Conservation (phyloP, 2,113 vertebrate genomes). For the Gambusia affinis region DNA sequence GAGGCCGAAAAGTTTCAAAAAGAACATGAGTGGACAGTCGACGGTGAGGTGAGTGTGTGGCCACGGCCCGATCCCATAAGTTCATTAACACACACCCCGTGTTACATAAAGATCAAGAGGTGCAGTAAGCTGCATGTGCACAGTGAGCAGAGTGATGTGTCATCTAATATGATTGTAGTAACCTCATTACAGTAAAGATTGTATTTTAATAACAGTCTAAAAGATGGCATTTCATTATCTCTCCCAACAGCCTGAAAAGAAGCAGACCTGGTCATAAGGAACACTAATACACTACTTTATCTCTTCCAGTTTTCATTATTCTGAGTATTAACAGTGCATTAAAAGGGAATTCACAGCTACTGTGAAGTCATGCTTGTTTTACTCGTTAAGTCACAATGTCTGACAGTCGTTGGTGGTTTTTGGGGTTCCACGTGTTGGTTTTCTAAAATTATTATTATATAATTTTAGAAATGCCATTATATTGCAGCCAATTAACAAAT, state of each 20-base stretch:
- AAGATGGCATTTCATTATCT: conserved; percentile 46
- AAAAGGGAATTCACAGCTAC: conserved; percentile 12
- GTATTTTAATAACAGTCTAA: conserved; percentile 31
- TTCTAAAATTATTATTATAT: conserved; percentile 14
- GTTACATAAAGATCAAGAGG: conserved; percentile 16
- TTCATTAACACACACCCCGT: conserved; percentile 22
- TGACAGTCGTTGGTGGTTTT: not conserved
- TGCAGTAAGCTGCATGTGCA: conserved; percentile 16
- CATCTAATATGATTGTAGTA: conserved; percentile 70
- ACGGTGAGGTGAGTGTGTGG: conserved; percentile 84
- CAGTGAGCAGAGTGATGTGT: conserved; percentile 36
- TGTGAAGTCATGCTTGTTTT: conserved; percentile 13
- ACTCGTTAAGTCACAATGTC: not conserved
- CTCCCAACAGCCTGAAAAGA: conserved; percentile 19
- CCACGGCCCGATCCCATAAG: not conserved
- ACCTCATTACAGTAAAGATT: conserved; percentile 48
- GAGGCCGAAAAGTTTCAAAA: conserved; percentile 88
- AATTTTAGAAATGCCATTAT: not conserved
- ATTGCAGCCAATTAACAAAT: conserved; percentile 24
- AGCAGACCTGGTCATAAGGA: conserved; percentile 2
- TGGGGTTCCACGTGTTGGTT: not conserved
- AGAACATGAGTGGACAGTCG: conserved; percentile 86
- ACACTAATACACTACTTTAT: not conserved
- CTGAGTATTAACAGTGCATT: conserved; percentile 17
- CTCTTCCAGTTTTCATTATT: conserved; percentile 18